Evolutionary conservation across 1,140 invertebrate genomes (phyloP).

Genomic region (Polypedilum pembai): DNA sequence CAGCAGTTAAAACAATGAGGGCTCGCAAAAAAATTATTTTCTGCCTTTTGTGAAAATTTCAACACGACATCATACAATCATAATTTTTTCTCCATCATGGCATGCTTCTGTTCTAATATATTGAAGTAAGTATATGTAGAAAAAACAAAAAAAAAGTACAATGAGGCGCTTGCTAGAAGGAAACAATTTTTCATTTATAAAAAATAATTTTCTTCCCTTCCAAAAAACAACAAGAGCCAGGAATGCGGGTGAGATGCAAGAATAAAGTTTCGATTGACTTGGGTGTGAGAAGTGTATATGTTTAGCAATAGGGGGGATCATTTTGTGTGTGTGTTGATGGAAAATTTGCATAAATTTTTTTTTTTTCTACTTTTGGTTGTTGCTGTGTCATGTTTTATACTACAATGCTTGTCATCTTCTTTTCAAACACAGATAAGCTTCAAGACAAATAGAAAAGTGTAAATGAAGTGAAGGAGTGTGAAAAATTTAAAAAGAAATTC

Average conservation of each 20-base stretch:
- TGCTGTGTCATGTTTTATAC: conserved; percentile 10
- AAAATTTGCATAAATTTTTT: conserved; percentile 7
- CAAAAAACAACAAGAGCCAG: background rate
- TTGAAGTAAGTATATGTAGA: no score
- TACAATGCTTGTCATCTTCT: background rate
- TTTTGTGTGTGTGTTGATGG: background rate
- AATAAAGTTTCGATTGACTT: background rate
- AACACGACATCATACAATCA: background rate
- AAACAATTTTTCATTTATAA: conserved; percentile 18
- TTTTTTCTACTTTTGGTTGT: background rate
- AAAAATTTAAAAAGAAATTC: no score
- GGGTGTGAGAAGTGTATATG: background rate
- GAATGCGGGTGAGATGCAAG: background rate
- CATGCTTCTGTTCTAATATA: background rate
- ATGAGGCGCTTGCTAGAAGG: background rate
- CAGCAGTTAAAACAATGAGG: background rate
- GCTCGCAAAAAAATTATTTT: background rate
- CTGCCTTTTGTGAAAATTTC: background rate
- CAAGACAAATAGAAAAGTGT: no score
- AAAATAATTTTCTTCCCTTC: background rate
- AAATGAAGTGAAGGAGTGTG: no score
- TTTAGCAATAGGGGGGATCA: no score
- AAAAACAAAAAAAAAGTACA: no score
- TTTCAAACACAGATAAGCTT: background rate
- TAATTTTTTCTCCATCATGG: background rate